These are phyloP conservation scores for Stenchaetothrips biformis DNA, from an alignment of 2,888 invertebrate genomes.

Conservation along the genomic window DNA sequence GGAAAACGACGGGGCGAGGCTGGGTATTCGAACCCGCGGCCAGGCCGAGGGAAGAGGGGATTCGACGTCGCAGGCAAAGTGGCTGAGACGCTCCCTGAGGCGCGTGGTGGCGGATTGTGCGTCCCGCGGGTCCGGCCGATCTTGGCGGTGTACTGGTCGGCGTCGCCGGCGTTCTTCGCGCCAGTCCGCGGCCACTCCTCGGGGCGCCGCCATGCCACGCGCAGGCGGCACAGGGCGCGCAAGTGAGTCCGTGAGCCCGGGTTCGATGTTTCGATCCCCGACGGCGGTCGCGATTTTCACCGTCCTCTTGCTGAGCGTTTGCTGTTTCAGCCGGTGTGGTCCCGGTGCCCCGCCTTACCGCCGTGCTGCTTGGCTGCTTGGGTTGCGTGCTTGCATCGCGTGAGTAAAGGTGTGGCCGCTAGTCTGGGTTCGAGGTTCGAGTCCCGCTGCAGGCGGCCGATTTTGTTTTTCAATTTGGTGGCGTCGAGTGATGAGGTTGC, in stretches of 20 bases:
- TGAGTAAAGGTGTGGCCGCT: background rate
- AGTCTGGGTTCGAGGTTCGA: background rate
- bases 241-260: background rate
- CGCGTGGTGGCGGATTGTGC: too few relatives aligned
- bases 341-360: background rate
- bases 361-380: background rate
- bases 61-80: too few relatives aligned
- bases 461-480: too few relatives aligned
- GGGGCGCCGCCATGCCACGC: conserved; percentile 1
- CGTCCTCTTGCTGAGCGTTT: background rate
- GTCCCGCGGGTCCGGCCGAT: too few relatives aligned
- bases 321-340: background rate
- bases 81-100: too few relatives aligned
- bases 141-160: background rate
- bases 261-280: background rate
- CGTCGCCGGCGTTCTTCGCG: background rate
- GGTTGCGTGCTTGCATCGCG: background rate
- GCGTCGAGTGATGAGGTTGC: too few relatives aligned
- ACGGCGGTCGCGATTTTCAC: background rate
- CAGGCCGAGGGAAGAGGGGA: too few relatives aligned
- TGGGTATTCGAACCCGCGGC: too few relatives aligned
- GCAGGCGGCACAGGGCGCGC: background rate
- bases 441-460: background rate
- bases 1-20: background rate
- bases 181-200: background rate